Evolutionary conservation across 2,888 invertebrate species (phyloP).

Genomic region (Ophonus ardosiacus): DNA sequence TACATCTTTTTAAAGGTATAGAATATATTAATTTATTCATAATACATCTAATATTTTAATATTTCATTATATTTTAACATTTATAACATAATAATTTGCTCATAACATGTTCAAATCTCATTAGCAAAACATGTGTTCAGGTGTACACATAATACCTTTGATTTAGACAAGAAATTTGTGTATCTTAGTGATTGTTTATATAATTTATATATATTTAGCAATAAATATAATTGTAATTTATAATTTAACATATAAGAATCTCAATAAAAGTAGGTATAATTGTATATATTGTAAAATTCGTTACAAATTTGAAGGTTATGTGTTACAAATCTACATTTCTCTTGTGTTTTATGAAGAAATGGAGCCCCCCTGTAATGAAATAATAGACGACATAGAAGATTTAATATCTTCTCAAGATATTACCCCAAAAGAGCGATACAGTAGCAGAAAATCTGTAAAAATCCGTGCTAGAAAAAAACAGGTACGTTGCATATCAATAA

Average conservation of each 20-base stretch:
- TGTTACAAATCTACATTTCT: neutral
- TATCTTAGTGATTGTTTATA: neutral
- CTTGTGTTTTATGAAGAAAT: constrained; percentile 72
- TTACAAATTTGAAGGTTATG: constrained; percentile 33
- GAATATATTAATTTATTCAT: neutral
- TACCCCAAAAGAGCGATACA: constrained; percentile 87
- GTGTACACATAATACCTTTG: neutral
- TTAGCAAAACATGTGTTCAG: neutral
- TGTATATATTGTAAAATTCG: neutral
- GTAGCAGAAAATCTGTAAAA: constrained; percentile 83
- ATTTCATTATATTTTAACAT: too few relatives aligned
- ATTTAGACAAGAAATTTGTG: neutral
- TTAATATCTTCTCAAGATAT: constrained; percentile 88
- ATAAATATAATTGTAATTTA: neutral
- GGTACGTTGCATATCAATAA: constrained; percentile 28
- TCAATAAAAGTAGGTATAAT: neutral
- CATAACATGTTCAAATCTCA: too few relatives aligned
- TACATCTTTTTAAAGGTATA: neutral
- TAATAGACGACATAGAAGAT: constrained; percentile 91
- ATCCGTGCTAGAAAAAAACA: constrained; percentile 80
- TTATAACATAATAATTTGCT: too few relatives aligned
- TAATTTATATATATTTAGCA: too few relatives aligned
- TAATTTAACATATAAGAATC: neutral
- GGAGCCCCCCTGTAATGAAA: constrained; percentile 81
- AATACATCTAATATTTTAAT: neutral